These are phyloP conservation scores for Australoheros facetus DNA, from an alignment of 2,797 vertebrate species.

Conservation along the genomic window DNA sequence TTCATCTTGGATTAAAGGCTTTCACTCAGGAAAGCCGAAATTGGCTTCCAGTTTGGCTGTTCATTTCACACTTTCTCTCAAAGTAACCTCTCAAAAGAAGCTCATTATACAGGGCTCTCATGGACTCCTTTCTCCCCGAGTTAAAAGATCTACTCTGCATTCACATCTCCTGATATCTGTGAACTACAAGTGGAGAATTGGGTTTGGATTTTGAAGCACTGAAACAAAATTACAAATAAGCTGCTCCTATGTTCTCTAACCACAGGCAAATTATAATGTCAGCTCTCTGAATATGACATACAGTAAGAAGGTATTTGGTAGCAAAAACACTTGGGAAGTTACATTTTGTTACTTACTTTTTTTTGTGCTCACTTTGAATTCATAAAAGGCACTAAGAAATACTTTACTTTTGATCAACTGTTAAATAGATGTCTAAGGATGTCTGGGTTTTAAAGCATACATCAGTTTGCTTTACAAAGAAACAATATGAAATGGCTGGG, in stretches of 20 bases:
- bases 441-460: not conserved
- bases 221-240: constrained; percentile 46
- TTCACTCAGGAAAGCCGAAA: constrained; percentile 63
- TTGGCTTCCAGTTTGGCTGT: constrained; percentile 64
- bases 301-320: constrained; percentile 2
- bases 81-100: constrained; percentile 62
- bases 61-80: constrained; percentile 71
- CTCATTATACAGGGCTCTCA: constrained; percentile 61
- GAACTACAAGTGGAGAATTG: constrained; percentile 40
- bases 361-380: not conserved
- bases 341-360: constrained; percentile 6
- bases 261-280: constrained; percentile 8
- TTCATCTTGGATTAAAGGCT: constrained; percentile 72
- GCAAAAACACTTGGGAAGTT: not conserved
- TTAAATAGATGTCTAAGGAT: constrained; percentile 2
- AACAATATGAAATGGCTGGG: not conserved
- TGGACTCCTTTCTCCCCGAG: constrained; percentile 42
- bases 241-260: constrained; percentile 30
- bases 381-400: not conserved
- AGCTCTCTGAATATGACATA: constrained; percentile 6
- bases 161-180: constrained; percentile 46
- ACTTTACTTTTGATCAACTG: constrained; percentile 1
- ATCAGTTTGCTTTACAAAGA: not conserved
- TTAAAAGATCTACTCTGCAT: constrained; percentile 53
- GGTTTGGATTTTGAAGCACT: constrained; percentile 18